Evolutionary conservation across 1,140 invertebrate species (phyloP), one percentile per base, ranked within the genome.

Genomic region (Zaprionus nigranus): DNA sequence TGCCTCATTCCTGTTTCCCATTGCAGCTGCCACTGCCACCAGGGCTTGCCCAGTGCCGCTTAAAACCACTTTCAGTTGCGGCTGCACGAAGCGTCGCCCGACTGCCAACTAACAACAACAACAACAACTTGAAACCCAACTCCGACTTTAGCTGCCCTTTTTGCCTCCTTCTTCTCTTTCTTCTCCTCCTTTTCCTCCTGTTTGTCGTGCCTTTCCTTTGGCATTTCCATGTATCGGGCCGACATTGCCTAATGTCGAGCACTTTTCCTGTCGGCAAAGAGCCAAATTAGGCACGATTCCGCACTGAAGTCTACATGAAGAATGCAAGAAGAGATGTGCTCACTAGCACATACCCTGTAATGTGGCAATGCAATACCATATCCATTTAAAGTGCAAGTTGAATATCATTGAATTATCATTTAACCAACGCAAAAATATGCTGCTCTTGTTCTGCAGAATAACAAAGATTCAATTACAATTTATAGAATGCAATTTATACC

Each of bases 1-100:
- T 58, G 54, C 54, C 56, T 17, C 40, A 46, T n/a, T 17, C 40
- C 40, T 9, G n/a, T 46, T 46, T 3, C 6, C 54, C 46, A 20
- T 20, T 62, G 65, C 71, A 62, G 24, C 49, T 68, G 65, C 58
- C 34, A 54, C 65, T 38, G 64, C 38, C 51, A 36, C 30, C 5
- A 26, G 4, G 24, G 17, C 49, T 30, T 24, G 20, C 56, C 60
- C 30, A 34, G 30, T 34, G 30, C 30, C 22, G 40, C 24, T 62
- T 9, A 24, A 43, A 66, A 66, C 62, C 70, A 73, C 63, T 59
- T 54, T 34, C 46, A 73, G 70, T 58, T 73, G 70, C 63, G 63
- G 63, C 66, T 43, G 11, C n/a, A 62, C 46, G 46, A 51, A 51
- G 46, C 46, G 2, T 12, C 2, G 11, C 28, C 11, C 30, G 28